These are phyloP conservation scores for Chelmon rostratus DNA, from an alignment of 2,797 vertebrate genomes.

Conservation along the genomic window DNA sequence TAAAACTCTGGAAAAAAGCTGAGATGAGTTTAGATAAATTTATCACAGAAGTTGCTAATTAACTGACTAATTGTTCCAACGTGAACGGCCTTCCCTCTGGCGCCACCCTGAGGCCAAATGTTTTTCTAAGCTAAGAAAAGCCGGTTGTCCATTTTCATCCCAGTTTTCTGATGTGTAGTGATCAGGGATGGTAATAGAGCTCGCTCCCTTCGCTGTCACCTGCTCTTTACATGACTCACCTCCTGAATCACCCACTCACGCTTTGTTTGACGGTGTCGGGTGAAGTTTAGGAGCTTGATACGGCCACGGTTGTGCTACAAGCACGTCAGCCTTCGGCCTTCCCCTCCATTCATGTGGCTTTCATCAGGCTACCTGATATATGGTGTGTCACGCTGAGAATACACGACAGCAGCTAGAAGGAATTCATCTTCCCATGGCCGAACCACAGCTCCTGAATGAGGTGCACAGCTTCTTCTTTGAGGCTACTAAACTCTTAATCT, in stretches of 20 bases:
- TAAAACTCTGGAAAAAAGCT: not conserved
- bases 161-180: not conserved
- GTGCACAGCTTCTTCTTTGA: not conserved
- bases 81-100: not conserved
- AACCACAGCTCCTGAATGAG: slow-evolving; percentile 37
- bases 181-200: not conserved
- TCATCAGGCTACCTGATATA: slow-evolving; percentile 61
- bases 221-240: slow-evolving; percentile 21
- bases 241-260: not conserved
- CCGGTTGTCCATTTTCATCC: not conserved
- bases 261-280: slow-evolving; percentile 7
- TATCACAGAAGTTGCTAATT: not conserved
- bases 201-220: not conserved
- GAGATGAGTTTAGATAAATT: not conserved
- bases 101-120: not conserved
- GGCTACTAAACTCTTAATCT: slow-evolving; percentile 78
- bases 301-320: slow-evolving; percentile 10
- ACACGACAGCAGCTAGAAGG: slow-evolving; percentile 26
- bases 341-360: slow-evolving; percentile 46
- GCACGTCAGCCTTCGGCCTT: slow-evolving; percentile 3
- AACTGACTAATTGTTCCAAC: not conserved
- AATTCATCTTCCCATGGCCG: slow-evolving; percentile 42
- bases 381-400: slow-evolving; percentile 34
- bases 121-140: not conserved
- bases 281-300: slow-evolving; percentile 5